Conservation (phyloP, 1,140 invertebrate species). For the Drosophila setifemur region DNA sequence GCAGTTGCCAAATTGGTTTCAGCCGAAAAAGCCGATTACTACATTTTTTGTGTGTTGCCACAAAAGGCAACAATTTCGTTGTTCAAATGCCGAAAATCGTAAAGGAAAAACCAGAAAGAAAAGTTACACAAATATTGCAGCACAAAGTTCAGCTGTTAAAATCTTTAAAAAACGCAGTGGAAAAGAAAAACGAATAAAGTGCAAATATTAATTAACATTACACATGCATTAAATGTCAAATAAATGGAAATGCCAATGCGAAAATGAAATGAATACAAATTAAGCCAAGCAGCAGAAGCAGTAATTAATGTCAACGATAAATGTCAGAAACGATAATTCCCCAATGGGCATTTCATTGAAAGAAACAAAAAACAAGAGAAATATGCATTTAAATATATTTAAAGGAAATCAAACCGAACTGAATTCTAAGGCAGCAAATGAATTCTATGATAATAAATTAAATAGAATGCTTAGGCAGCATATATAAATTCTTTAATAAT, state of each 20-base stretch:
- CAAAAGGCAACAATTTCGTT: slow-evolving; percentile 32
- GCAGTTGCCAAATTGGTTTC: slow-evolving; percentile 53
- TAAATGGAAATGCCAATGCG: not conserved
- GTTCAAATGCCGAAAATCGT: slow-evolving; percentile 26
- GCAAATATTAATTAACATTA: slow-evolving; percentile 11
- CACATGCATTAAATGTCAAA: slow-evolving; percentile 6
- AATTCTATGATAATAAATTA: not conserved
- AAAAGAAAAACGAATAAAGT: slow-evolving; percentile 4
- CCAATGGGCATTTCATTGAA: not conserved
- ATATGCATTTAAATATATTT: not conserved
- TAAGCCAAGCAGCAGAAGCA: not conserved
- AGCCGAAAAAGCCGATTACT: slow-evolving; percentile 26
- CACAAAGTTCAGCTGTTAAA: not conserved
- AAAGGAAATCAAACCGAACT: not conserved
- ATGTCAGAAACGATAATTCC: slow-evolving; percentile 22
- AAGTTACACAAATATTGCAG: slow-evolving; percentile 38
- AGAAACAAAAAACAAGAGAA: not conserved
- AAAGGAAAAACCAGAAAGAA: slow-evolving; percentile 14
- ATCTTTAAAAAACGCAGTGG: not conserved
- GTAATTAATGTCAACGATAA: slow-evolving; percentile 58
- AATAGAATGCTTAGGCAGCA: not conserved
- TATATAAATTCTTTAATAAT: not conserved
- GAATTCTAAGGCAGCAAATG: no score
- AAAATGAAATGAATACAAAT: slow-evolving; percentile 26
- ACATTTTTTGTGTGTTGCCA: slow-evolving; percentile 40